These are phyloP conservation scores for Malacoctenus gilli DNA, from an alignment of 2,797 vertebrate genomes.

Conservation along the genomic window DNA sequence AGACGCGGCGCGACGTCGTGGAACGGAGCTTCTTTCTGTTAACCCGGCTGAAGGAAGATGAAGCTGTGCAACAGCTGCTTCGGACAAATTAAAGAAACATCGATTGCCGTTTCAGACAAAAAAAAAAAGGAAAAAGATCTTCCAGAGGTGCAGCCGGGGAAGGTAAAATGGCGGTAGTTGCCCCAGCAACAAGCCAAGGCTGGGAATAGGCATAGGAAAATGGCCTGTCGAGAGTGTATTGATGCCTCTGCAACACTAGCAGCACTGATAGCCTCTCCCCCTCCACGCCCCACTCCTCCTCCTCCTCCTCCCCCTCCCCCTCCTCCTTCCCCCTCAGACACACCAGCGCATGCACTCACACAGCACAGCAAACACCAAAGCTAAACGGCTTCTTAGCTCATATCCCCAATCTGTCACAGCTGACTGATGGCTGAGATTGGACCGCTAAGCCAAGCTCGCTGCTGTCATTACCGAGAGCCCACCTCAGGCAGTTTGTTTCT, in stretches of 20 bases:
- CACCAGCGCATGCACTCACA: slow-evolving; percentile 46
- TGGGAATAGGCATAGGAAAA: slow-evolving; percentile 81
- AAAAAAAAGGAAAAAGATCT: slow-evolving; percentile 60
- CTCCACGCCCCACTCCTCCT: slow-evolving; percentile 16
- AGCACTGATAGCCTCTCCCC: slow-evolving; percentile 60
- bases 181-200: slow-evolving; percentile 82
- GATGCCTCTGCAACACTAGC: slow-evolving; percentile 83
- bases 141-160: slow-evolving; percentile 63
- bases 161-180: slow-evolving; percentile 82
- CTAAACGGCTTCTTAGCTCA: slow-evolving; percentile 79
- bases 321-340: slow-evolving; percentile 48
- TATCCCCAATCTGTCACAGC: slow-evolving; percentile 82
- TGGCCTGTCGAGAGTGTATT: slow-evolving; percentile 81
- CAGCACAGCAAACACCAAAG: slow-evolving; percentile 66
- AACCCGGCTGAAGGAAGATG: no score
- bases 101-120: slow-evolving; percentile 24
- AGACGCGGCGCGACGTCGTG: no score
- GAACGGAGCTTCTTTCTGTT: no score
- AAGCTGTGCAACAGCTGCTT: no score
- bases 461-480: slow-evolving; percentile 73
- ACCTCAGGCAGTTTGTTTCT: slow-evolving; percentile 74
- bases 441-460: slow-evolving; percentile 74
- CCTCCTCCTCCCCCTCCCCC: slow-evolving; percentile 32
- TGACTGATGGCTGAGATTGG: slow-evolving; percentile 80
- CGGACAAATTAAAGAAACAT: no score